Percentiles rank a stretch among this genome's conserved stretches.
These are phyloP conservation scores for Therioaphis trifolii DNA, from an alignment of 2,888 invertebrate genomes.

Conservation along the genomic window DNA sequence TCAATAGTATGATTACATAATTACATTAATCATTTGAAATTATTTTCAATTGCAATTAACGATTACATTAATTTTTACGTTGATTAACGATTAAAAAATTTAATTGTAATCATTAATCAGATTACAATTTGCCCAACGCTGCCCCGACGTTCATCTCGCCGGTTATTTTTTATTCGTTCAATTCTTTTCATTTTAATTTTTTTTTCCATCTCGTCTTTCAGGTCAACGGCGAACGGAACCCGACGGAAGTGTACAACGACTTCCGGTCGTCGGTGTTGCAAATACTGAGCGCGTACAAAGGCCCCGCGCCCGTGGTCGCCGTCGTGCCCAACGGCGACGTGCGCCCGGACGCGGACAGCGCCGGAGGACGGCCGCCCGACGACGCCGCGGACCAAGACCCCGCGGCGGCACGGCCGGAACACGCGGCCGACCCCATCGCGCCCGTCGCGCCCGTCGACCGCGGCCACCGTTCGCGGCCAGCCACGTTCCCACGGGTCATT, in stretches of 20 bases:
- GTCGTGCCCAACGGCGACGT: conserved; percentile 64
- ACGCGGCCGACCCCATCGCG: conserved; percentile 56
- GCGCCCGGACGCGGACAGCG: neutral
- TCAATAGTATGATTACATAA: too few species aligned
- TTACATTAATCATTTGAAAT: too few species aligned
- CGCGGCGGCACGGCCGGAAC: neutral
- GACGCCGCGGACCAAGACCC: neutral
- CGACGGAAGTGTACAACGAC: conserved; percentile 87
- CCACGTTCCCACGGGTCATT: conserved; percentile 70
- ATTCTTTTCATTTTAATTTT: neutral
- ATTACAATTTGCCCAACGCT: too few species aligned
- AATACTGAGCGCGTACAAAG: conserved; percentile 75
- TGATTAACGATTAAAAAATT: too few species aligned
- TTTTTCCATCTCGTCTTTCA: conserved; percentile 68
- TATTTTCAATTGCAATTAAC: too few species aligned
- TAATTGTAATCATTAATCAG: too few species aligned
- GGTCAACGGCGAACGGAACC: conserved; percentile 90
- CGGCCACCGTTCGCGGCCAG: conserved; percentile 66
- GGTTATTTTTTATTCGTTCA: neutral
- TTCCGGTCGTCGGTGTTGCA: conserved; percentile 83
- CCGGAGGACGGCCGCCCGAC: neutral
- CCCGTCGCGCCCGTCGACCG: conserved; percentile 27
- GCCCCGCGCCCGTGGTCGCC: conserved; percentile 28
- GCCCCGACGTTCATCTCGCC: too few species aligned
- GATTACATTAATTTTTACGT: too few species aligned